These are phyloP conservation scores for Tachyglossus aculeatus DNA, from an alignment of 2,797 vertebrate genomes.

Conservation along the genomic window DNA sequence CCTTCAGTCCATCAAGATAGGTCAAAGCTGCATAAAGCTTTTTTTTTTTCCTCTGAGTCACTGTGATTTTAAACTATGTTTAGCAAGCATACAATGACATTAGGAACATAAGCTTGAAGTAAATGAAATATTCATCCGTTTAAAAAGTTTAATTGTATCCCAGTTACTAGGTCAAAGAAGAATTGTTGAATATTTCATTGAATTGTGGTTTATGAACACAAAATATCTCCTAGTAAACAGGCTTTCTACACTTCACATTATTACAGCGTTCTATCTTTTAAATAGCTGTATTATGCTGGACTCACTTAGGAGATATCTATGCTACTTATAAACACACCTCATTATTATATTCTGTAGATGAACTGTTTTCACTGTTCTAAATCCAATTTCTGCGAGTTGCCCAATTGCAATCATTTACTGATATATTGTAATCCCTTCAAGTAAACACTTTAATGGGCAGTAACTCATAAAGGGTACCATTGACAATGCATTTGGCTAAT, in stretches of 20 bases:
- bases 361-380: not conserved
- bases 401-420: not conserved
- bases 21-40: conserved; percentile 60
- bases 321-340: not conserved
- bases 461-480: not conserved
- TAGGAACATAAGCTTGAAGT: conserved; percentile 18
- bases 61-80: conserved; percentile 38
- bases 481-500: no score
- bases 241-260: conserved; percentile 14
- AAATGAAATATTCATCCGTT: conserved; percentile 18
- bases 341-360: not conserved
- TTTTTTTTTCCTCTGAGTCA: conserved; percentile 25
- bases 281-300: not conserved
- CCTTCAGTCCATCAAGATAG: conserved; percentile 67
- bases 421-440: conserved; percentile 7
- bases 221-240: conserved; percentile 22
- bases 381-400: conserved; percentile 7
- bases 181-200: conserved; percentile 9
- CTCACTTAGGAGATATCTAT: not conserved
- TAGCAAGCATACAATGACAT: not conserved
- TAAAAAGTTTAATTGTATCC: conserved; percentile 30
- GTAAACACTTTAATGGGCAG: conserved; percentile 13
- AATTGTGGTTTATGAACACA: conserved; percentile 33
- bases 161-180: not conserved
- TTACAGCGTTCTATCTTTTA: conserved; percentile 18